Evolutionary conservation across 2,113 vertebrate species (phyloP), one percentile per base, ranked within the genome.

Genomic region (Hyperoodon ampullatus): DNA sequence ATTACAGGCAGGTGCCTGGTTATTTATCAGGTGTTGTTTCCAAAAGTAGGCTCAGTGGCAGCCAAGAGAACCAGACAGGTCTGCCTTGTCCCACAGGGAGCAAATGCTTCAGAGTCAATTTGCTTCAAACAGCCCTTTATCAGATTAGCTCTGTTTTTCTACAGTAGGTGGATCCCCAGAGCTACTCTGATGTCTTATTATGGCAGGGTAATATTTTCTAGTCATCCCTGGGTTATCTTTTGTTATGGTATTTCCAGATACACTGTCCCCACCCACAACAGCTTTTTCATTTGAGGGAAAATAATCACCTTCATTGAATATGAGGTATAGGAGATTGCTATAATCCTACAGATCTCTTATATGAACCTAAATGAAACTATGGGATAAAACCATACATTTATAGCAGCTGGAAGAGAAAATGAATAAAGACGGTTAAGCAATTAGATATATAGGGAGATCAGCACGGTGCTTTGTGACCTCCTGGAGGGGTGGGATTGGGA

Each of bases 191-290:
- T 83, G 72, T 68, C 21, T 83, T 47, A 42, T 24, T 80, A 77
- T 26, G 42, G 8, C 4, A 80, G 15, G 85, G 2, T 61, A 15
- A 2, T 80, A 35, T 77, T 82, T 88, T 81, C 60, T 28, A 83
- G 33, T 50, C 18, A 71, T 71, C 21, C 30, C 58, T 94, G n/a
- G n/a, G 6, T 14, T 87, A 42, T 74, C 19, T 71, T 91, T 72
- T 68, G 30, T 19, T 74, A 6, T 86, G 53, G 0, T 44, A 21
- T 86, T 75, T 90, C 8, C 1, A 89, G 44, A 4, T n/a, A 1
- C 0, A 44, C 2, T 74, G 1, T 2, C 2, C 6, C 14, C 6
- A 13, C 3, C 3, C 0, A 21, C 5, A 60, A 18, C 24, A 96
- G 6, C 0, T 26, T 81, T 91, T 72, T 39, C 30, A 42, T 50